phyloP scores from a whole-genome alignment of 2,113 vertebrate genomes.

The Myiopsitta monachus region DNA sequence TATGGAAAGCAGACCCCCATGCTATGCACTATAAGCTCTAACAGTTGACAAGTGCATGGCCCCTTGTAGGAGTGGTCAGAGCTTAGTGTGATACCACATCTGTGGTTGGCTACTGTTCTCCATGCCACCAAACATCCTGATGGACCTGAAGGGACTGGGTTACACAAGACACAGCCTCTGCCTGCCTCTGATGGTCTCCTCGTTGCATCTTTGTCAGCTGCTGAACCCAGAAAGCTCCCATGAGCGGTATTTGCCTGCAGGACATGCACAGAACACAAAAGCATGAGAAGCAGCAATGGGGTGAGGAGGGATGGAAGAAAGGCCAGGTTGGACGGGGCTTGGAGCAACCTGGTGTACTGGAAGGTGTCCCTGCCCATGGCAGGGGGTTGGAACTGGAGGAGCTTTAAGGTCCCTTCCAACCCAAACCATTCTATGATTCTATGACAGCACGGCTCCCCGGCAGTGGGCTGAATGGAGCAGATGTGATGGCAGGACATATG shows the following conservation, averaged over 20 bases:
- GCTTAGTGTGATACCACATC: not conserved
- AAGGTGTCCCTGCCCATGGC: not conserved
- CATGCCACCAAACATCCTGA: not conserved
- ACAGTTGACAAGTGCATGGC: fast-evolving
- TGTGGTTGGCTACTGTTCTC: too few species aligned
- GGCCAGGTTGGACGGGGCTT: not conserved
- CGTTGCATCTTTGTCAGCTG: fast-evolving
- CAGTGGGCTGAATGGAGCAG: not conserved
- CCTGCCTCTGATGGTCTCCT: not conserved
- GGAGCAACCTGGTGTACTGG: not conserved
- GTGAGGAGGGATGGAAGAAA: not conserved
- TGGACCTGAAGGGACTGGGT: not conserved
- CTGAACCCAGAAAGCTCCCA: not conserved
- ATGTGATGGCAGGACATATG: fast-evolving
- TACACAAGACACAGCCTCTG: not conserved
- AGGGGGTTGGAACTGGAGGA: not conserved
- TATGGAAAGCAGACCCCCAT: not conserved
- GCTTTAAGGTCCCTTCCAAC: not conserved
- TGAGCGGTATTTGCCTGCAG: not conserved
- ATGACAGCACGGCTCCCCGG: not conserved
- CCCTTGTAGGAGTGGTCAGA: not conserved
- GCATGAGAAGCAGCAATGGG: not conserved
- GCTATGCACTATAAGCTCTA: not conserved
- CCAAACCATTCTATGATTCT: not conserved
- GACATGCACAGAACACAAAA: fast-evolving